A percentile compares a stretch with the other conserved stretches of the same genome.
Conservation (phyloP, 2,888 invertebrate species). For the Rotaria socialis region DNA sequence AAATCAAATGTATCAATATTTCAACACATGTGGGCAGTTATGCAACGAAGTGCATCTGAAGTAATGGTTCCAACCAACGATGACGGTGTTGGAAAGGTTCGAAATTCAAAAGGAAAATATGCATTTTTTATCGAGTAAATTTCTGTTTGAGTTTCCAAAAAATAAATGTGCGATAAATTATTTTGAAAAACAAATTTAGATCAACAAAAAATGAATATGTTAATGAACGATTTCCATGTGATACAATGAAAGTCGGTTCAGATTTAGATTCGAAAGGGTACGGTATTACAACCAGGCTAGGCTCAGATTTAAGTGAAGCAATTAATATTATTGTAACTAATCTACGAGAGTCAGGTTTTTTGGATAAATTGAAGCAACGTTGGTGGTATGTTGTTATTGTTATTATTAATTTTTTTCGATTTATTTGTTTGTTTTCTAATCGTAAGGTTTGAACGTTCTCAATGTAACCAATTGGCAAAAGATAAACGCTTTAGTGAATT, state of each 20-base stretch:
- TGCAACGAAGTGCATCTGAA: slow-evolving; percentile 39
- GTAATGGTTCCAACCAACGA: slow-evolving; percentile 42
- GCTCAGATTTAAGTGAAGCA: slow-evolving; percentile 78
- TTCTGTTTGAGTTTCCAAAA: no score
- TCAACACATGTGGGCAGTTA: slow-evolving; percentile 45
- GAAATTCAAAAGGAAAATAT: slow-evolving; percentile 66
- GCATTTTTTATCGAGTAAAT: slow-evolving; percentile 63
- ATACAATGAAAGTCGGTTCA: slow-evolving; percentile 70
- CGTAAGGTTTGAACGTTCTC: background rate
- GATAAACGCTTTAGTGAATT: slow-evolving; percentile 59
- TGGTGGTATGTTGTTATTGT: slow-evolving; percentile 78
- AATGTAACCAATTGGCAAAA: background rate
- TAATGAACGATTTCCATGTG: slow-evolving; percentile 82
- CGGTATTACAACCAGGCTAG: slow-evolving; percentile 85
- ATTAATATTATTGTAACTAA: slow-evolving; percentile 85
- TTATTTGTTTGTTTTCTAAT: background rate
- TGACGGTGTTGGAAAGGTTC: slow-evolving; percentile 44
- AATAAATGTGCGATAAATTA: no score
- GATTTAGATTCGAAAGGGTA: slow-evolving; percentile 78
- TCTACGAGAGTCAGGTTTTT: slow-evolving; percentile 81
- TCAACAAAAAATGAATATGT: slow-evolving; percentile 71
- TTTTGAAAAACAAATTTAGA: background rate
- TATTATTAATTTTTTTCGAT: background rate
- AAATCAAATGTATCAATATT: slow-evolving; percentile 41
- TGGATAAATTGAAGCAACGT: slow-evolving; percentile 81